Evolutionary conservation across 2,888 invertebrate genomes (phyloP).

Genomic region (Pterostichus niger): DNA sequence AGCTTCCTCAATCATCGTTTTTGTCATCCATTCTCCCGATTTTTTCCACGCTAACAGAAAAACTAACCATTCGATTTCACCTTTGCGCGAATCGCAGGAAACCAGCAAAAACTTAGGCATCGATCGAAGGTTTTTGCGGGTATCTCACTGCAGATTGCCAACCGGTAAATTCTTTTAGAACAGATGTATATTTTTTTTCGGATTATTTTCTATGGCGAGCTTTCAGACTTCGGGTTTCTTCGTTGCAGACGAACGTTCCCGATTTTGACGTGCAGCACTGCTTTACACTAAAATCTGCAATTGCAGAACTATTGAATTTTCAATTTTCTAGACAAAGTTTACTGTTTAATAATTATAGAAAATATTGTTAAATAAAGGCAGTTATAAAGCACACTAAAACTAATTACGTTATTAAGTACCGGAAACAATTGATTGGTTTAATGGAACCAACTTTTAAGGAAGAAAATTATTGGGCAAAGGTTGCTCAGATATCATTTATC

Average conservation of each 20-base stretch:
- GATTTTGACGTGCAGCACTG: too few species aligned
- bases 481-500: too few species aligned
- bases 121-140: conserved; percentile 58
- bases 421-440: too few species aligned
- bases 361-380: too few species aligned
- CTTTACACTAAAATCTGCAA: too few species aligned
- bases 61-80: conserved; percentile 58
- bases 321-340: too few species aligned
- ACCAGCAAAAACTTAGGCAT: conserved; percentile 43
- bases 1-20: conserved; percentile 57
- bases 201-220: conserved; percentile 72
- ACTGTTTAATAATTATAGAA: too few species aligned
- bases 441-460: too few species aligned
- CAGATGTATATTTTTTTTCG: conserved; percentile 63
- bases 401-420: too few species aligned
- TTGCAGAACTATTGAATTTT: too few species aligned
- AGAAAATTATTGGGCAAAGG: too few species aligned
- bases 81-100: conserved; percentile 44
- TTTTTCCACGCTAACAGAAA: conserved; percentile 45
- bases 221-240: conserved; percentile 74
- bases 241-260: neutral
- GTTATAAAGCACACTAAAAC: too few species aligned
- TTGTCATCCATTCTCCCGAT: conserved; percentile 31
- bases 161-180: conserved; percentile 62
- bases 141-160: conserved; percentile 46